A percentile compares a stretch with the other conserved stretches of the same genome.
Evolutionary conservation across 1,140 invertebrate genomes (phyloP).

Genomic region (Drosophila pseudoobscura): DNA sequence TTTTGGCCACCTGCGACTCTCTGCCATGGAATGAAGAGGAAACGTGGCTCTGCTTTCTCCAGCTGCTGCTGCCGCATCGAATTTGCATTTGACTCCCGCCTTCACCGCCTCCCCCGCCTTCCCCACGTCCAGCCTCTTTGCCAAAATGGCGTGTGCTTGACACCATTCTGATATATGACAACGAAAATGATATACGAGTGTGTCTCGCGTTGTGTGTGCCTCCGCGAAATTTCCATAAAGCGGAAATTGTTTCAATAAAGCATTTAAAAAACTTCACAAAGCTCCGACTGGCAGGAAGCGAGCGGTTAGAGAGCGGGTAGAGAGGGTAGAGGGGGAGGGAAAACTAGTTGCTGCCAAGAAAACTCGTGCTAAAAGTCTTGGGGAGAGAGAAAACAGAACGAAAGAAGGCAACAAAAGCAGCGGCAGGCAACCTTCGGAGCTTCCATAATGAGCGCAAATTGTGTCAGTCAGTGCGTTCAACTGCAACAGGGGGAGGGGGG

Average conservation of each 20-base stretch:
- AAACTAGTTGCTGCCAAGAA: constrained; percentile 16
- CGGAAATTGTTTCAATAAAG: constrained; percentile 63
- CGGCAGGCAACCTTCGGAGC: constrained; percentile 36
- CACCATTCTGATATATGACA: constrained; percentile 67
- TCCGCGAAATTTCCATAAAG: constrained; percentile 35
- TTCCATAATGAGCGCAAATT: constrained; percentile 53
- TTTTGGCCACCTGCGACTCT: constrained; percentile 30
- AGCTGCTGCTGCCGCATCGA: constrained; percentile 57
- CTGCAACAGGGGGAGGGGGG: constrained; percentile 9
- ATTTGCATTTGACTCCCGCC: constrained; percentile 59
- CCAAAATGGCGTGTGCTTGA: constrained; percentile 75
- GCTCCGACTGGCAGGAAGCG: constrained; percentile 1
- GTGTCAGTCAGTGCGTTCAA: constrained; percentile 45
- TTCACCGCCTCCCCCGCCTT: too few species aligned
- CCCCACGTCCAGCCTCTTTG: background rate
- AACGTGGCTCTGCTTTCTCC: constrained; percentile 40
- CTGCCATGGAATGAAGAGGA: constrained; percentile 38
- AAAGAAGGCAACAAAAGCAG: constrained; percentile 17
- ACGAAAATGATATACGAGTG: constrained; percentile 49
- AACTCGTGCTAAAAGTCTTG: constrained; percentile 17
- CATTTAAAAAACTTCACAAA: constrained; percentile 56
- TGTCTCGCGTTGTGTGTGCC: background rate
- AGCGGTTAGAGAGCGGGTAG: background rate
- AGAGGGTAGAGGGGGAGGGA: too few species aligned
- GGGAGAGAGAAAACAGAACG: background rate